Evolutionary conservation across 2,888 invertebrate species (phyloP).

Genomic region (Scaptomyza tumidula): DNA sequence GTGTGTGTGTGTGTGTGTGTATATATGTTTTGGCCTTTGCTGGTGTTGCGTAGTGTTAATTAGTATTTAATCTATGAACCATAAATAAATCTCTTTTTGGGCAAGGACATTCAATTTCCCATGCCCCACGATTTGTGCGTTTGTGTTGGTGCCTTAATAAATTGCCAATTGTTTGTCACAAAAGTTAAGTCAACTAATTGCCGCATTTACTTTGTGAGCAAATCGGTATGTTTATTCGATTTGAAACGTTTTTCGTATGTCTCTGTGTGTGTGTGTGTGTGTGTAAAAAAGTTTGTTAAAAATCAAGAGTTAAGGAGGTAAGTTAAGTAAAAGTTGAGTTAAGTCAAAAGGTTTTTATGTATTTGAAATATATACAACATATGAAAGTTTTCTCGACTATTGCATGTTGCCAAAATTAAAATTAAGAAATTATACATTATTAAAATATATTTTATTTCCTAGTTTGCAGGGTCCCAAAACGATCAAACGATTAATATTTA

Average conservation of each 20-base stretch:
- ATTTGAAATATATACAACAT: no score
- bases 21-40: slow-evolving; percentile 42
- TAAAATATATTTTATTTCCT: no score
- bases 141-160: slow-evolving; percentile 57
- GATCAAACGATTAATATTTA: no score
- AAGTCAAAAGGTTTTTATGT: no score
- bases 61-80: slow-evolving; percentile 82
- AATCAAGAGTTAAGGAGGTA: neutral
- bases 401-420: no score
- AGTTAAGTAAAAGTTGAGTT: neutral
- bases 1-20: slow-evolving; percentile 24
- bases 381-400: no score
- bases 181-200: slow-evolving; percentile 75
- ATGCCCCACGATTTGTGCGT: slow-evolving; percentile 36
- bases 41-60: slow-evolving; percentile 72
- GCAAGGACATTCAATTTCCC: slow-evolving; percentile 75
- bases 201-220: slow-evolving; percentile 49
- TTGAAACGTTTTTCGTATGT: neutral
- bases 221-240: neutral
- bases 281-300: no score
- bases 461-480: no score
- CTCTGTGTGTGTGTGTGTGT: neutral
- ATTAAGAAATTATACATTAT: no score
- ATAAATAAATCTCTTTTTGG: slow-evolving; percentile 73
- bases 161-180: slow-evolving; percentile 71